Evolutionary conservation across 2,888 invertebrate genomes (phyloP).

Genomic region (Drosophila robusta): DNA sequence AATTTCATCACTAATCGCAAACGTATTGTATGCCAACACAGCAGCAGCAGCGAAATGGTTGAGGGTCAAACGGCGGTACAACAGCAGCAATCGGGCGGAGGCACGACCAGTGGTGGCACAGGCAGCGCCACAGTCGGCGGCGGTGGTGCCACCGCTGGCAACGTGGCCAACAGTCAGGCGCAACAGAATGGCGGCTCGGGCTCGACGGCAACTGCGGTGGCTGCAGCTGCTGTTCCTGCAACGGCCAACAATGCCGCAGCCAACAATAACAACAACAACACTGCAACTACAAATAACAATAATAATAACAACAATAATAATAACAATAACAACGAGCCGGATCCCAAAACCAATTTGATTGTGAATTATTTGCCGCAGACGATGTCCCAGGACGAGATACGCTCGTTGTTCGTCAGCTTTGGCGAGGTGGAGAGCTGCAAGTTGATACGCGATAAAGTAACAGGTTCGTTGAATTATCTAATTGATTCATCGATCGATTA

Average conservation of each 20-base stretch:
- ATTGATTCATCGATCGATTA: not conserved
- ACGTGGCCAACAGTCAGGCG: slow-evolving; percentile 88
- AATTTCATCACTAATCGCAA: not conserved
- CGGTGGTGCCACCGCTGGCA: slow-evolving; percentile 42
- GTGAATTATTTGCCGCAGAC: slow-evolving; percentile 98
- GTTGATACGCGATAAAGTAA: slow-evolving; percentile 97
- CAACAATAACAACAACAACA: slow-evolving; percentile 65
- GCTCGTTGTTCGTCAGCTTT: slow-evolving; percentile 96
- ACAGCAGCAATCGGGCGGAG: slow-evolving; percentile 58
- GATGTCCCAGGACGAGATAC: slow-evolving; percentile 97
- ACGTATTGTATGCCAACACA: slow-evolving; percentile 14
- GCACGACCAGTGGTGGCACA: slow-evolving; percentile 42
- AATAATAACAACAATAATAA: slow-evolving; percentile 85
- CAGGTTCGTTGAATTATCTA: slow-evolving; percentile 87
- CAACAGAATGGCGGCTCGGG: slow-evolving; percentile 74
- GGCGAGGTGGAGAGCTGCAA: slow-evolving; percentile 99
- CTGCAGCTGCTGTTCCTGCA: slow-evolving; percentile 36
- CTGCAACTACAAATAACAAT: slow-evolving; percentile 85
- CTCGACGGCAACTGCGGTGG: slow-evolving; percentile 43
- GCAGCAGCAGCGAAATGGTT: slow-evolving; percentile 83
- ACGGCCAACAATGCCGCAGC: slow-evolving; percentile 85
- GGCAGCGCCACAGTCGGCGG: slow-evolving; percentile 25
- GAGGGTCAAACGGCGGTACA: slow-evolving; percentile 90
- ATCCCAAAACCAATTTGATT: slow-evolving; percentile 97
- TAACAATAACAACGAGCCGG: slow-evolving; percentile 85